Evolutionary conservation across 2,113 vertebrate genomes (phyloP).

Genomic region (Caretta caretta): DNA sequence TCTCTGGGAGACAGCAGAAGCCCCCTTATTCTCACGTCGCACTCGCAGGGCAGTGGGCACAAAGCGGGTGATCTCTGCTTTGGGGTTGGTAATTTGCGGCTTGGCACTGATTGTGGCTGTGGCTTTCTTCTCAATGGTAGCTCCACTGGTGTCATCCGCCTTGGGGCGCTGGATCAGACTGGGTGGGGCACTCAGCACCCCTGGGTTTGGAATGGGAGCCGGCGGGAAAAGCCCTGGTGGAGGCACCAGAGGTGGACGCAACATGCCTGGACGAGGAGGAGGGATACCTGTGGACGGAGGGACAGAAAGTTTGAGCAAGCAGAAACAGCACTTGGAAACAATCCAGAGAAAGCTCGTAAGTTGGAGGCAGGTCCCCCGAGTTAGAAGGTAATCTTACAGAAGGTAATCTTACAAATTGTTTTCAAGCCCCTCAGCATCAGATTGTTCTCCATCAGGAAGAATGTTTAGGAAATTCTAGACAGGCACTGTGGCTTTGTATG

Average conservation of each 20-base stretch:
- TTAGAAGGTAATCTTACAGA: not conserved
- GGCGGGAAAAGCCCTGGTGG: conserved; percentile 92
- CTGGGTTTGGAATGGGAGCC: conserved; percentile 85
- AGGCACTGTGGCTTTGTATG: not conserved
- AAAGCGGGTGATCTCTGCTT: conserved; percentile 96
- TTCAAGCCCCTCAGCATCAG: not conserved
- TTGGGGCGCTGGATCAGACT: conserved; percentile 95
- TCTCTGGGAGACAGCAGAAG: conserved; percentile 77
- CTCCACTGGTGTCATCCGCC: conserved; percentile 83
- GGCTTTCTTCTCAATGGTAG: conserved; percentile 89
- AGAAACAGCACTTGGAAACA: not conserved
- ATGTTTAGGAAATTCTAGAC: not conserved
- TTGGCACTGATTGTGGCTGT: conserved; percentile 97
- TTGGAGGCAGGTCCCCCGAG: not conserved
- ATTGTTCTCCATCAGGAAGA: not conserved
- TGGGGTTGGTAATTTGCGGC: conserved; percentile 98
- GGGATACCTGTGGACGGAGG: conserved; percentile 86
- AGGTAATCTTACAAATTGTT: accelerated
- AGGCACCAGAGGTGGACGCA: conserved; percentile 87
- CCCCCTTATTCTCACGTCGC: conserved; percentile 88
- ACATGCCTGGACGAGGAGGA: conserved; percentile 92
- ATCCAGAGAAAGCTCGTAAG: not conserved
- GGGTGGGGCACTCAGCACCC: conserved; percentile 95
- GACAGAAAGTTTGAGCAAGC: not conserved
- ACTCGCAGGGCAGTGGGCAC: conserved; percentile 96